Evolutionary conservation across 2,797 vertebrate genomes (phyloP).

Genomic region (Falco naumanni): DNA sequence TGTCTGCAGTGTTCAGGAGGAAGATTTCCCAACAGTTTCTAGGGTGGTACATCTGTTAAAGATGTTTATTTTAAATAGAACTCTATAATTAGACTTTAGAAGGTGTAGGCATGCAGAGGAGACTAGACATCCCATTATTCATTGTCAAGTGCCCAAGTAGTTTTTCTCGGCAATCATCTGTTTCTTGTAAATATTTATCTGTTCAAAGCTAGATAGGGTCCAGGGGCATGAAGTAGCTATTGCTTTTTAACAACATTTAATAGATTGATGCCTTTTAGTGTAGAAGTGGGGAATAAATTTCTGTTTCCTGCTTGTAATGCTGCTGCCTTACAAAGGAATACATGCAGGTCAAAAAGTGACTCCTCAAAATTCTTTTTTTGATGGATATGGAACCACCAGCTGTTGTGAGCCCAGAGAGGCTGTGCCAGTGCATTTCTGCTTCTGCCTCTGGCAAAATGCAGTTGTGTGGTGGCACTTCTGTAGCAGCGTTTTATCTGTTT

Average conservation of each 20-base stretch:
- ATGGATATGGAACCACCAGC: background rate
- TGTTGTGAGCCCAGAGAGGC: background rate
- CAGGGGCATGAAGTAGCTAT: background rate
- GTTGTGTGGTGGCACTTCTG: background rate
- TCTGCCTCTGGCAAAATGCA: background rate
- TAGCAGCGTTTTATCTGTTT: background rate
- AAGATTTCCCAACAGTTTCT: constrained; percentile 28
- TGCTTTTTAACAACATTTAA: background rate
- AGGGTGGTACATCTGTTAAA: constrained; percentile 32
- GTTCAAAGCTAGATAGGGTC: background rate
- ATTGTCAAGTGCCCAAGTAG: constrained; percentile 8
- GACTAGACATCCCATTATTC: constrained; percentile 22
- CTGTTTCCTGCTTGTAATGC: background rate
- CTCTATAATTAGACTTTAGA: constrained; percentile 24
- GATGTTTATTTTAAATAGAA: constrained; percentile 6
- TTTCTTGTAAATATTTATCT: constrained; percentile 24
- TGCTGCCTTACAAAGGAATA: background rate
- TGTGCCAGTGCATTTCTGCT: background rate
- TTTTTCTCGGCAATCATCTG: background rate
- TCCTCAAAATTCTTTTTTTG: background rate
- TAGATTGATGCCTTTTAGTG: background rate
- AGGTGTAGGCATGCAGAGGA: background rate
- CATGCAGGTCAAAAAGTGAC: background rate
- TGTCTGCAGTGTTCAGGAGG: background rate
- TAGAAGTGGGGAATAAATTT: background rate